Base-by-base conservation (phyloP, 2,797 vertebrate genomes). In the Muscicapa striata region DNA sequence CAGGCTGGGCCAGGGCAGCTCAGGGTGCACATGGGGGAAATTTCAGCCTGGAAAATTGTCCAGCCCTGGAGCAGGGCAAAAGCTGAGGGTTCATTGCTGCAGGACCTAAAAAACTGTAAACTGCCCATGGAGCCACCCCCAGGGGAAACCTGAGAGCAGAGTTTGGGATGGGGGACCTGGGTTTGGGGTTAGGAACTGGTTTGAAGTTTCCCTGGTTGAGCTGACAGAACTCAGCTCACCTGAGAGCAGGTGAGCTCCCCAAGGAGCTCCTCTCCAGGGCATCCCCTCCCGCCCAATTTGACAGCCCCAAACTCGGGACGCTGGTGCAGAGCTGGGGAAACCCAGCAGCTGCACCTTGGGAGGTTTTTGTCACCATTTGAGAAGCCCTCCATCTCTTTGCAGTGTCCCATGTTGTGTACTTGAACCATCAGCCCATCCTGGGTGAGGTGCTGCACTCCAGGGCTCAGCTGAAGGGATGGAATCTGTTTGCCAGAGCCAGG, bases 381-480 rank as follows among this genome's bases (percentile, higher is more conserved):
- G n/a, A n/a, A n/a, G n/a, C n/a, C n/a, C n/a, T n/a, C n/a, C 5
- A 5, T 16, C 51, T 36, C 73, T 77, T 38, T 30, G 3, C 2
- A 13, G 48, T 23, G 46, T 30, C 55, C 34, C 40, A 18, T 0
- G 2, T 15, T 0, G 1, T n/a, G 14, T 32, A 9, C 41, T 49
- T 26, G 22, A 48, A 26, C 12, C 0, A 1, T 4, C 41, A 7
- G 6, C 4, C 36, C 8, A 1, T 61, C 30, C 38, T 18, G 73
- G 4, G 40, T 4, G 34, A 13, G 8, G 64, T 34, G 8, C 48
- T 80, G 74, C 24, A 5, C 21, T 38, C 55, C 76, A 58, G 38
- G 66, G 73, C 30, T 81, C 64, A 4, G 69, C 27, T 17, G 3
- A 32, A 43, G 0, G 10, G 2, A 2, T 36, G 58, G 77, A 23